Conservation (phyloP, 35 echinoderm and acorn worm genomes). For the Heliocidaris tuberculata region DNA sequence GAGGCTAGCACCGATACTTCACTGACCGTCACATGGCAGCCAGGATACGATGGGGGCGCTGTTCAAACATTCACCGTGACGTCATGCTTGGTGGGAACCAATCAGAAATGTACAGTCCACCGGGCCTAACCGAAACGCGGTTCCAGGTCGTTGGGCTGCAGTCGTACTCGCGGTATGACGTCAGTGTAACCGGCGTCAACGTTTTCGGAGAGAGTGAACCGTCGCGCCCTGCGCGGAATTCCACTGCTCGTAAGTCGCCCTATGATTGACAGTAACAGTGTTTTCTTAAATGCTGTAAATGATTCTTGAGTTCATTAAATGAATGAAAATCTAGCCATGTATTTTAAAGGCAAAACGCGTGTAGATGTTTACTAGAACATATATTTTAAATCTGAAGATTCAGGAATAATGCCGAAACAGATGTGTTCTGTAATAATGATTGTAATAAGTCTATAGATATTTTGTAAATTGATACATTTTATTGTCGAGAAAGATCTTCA, state of each 20-base stretch:
- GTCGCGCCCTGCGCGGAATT: background rate
- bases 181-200: background rate
- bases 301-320: too few relatives aligned
- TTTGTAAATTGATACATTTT: too few relatives aligned
- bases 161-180: background rate
- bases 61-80: constrained; percentile 2
- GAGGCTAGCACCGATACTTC: background rate
- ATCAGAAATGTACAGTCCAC: background rate
- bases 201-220: constrained; percentile 23
- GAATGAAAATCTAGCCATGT: too few relatives aligned
- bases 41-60: constrained; percentile 41
- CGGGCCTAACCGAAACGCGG: background rate
- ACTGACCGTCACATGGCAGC: background rate
- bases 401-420: too few relatives aligned
- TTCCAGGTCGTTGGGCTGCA: background rate
- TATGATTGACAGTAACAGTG: too few relatives aligned
- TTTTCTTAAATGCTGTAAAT: too few relatives aligned
- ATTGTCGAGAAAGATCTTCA: too few relatives aligned
- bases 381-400: too few relatives aligned
- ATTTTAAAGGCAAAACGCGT: too few relatives aligned
- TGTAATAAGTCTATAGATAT: too few relatives aligned
- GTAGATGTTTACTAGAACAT: too few relatives aligned
- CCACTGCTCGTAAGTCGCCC: constrained; percentile 25
- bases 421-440: too few relatives aligned
- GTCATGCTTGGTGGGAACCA: background rate